These are phyloP conservation scores for Saccostrea cuccullata DNA, from an alignment of 1,140 invertebrate species.

Conservation along the genomic window DNA sequence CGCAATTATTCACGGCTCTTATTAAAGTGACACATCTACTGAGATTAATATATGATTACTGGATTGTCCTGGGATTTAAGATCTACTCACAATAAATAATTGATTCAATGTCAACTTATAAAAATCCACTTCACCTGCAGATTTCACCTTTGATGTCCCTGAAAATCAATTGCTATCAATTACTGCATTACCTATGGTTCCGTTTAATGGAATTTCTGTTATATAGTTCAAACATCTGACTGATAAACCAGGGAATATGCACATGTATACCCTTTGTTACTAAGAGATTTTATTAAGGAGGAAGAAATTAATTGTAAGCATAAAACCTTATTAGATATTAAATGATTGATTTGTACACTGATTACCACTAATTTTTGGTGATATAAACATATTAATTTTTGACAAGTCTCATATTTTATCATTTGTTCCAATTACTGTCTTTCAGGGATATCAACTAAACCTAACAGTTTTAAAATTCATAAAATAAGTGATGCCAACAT, in stretches of 20 bases:
- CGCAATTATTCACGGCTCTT: no score
- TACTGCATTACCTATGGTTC: background rate
- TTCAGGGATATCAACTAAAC: no score
- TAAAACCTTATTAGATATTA: no score
- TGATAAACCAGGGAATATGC: background rate
- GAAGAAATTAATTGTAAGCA: no score
- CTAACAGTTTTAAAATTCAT: no score
- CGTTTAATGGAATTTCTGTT: background rate
- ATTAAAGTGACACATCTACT: no score
- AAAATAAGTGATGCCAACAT: no score
- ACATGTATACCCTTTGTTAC: background rate
- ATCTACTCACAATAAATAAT: conserved; percentile 9
- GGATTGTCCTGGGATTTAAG: background rate
- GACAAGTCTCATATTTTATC: no score
- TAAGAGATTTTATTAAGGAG: background rate
- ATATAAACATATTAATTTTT: no score
- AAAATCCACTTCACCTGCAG: background rate
- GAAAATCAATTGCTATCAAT: conserved; percentile 23
- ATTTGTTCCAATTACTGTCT: no score
- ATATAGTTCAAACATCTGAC: background rate
- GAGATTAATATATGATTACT: background rate
- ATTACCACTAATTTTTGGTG: no score
- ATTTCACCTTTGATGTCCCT: conserved; percentile 16
- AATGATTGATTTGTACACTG: no score
- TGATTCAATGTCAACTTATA: background rate